Evolutionary conservation across 2,113 vertebrate species (phyloP).

Genomic region (Menidia beryllina): DNA sequence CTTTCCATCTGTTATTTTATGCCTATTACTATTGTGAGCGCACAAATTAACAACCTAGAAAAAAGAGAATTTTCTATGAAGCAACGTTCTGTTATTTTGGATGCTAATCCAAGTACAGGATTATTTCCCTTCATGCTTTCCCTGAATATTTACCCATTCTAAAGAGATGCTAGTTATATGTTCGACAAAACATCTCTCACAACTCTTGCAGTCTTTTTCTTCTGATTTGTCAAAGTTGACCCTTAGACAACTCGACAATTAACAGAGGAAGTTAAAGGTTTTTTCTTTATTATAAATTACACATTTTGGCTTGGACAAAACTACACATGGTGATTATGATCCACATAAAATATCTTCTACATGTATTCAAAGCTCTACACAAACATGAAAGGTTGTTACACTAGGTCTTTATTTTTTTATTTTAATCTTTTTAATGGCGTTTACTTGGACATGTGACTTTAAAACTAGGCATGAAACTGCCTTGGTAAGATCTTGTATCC

Average conservation of each 20-base stretch:
- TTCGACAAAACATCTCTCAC: background rate
- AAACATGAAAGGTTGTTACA: conserved; percentile 60
- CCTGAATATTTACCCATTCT: background rate
- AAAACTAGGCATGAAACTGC: conserved; percentile 65
- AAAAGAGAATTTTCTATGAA: conserved; percentile 22
- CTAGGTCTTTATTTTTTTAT: conserved; percentile 58
- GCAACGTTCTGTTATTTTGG: conserved; percentile 16
- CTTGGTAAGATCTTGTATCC: conserved; percentile 67
- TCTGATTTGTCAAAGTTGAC: background rate
- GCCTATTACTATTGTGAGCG: conserved; percentile 22
- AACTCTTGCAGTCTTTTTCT: background rate
- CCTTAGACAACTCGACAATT: background rate
- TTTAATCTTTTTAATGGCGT: conserved; percentile 10
- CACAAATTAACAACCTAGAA: conserved; percentile 31
- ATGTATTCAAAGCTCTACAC: conserved; percentile 30
- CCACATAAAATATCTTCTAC: conserved; percentile 13
- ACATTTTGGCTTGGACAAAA: background rate
- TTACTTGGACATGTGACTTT: conserved; percentile 73
- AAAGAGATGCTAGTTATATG: background rate
- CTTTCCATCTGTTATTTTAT: conserved; percentile 39
- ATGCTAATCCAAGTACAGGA: conserved; percentile 2
- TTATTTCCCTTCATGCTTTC: background rate
- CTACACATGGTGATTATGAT: conserved; percentile 4
- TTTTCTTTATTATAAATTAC: background rate
- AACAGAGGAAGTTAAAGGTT: conserved; percentile 7